A percentile compares a stretch with the other conserved stretches of the same genome.
phyloP scores from a whole-genome alignment of 2,113 vertebrate species.

The Paralichthys olivaceus region DNA sequence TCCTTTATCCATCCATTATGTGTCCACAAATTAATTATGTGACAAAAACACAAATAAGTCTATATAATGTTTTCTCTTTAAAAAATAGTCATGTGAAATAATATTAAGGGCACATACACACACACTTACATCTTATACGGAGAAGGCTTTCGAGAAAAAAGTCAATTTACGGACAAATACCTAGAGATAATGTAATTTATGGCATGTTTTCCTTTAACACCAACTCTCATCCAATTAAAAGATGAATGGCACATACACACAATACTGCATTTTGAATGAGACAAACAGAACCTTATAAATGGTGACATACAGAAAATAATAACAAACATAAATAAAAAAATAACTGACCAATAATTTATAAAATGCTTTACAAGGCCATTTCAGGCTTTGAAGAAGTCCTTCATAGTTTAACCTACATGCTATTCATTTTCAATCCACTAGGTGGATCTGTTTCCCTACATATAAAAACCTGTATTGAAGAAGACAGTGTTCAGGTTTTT shows the following conservation, averaged over 20 bases:
- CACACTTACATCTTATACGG: neutral
- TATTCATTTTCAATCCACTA: conserved; percentile 39
- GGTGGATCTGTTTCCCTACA: conserved; percentile 38
- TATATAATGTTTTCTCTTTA: neutral
- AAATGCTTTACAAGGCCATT: conserved; percentile 20
- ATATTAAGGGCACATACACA: conserved; percentile 1
- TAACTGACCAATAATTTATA: conserved; percentile 43
- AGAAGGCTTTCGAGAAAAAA: neutral
- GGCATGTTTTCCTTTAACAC: neutral
- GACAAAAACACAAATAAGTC: conserved; percentile 7
- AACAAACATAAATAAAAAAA: conserved; percentile 40
- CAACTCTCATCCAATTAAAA: neutral
- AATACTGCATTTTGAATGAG: conserved; percentile 11
- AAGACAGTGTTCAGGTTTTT: conserved; percentile 24
- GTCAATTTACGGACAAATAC: neutral
- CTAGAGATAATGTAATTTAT: neutral
- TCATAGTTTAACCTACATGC: conserved; percentile 24
- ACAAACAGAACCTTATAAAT: neutral
- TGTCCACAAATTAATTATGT: neutral
- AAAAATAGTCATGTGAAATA: neutral
- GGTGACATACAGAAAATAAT: conserved; percentile 13
- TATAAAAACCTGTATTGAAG: conserved; percentile 8
- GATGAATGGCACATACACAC: conserved; percentile 4
- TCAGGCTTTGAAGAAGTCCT: conserved; percentile 46
- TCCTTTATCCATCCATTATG: neutral